These are phyloP conservation scores for Ferdinandea cuprea DNA, from an alignment of 2,888 invertebrate species.

Conservation along the genomic window DNA sequence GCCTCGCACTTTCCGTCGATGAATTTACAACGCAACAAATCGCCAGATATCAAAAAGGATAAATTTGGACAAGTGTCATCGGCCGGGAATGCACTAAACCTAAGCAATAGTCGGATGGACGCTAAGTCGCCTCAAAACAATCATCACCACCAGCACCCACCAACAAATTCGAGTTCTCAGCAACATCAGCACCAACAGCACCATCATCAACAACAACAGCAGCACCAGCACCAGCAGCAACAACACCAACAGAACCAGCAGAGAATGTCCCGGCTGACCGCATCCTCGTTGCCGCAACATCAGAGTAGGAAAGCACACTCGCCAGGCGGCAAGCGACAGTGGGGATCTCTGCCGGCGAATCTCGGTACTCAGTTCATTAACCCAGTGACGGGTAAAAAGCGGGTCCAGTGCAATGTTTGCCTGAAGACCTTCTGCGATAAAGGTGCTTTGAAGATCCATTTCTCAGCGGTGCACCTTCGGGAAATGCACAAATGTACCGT, in stretches of 20 bases:
- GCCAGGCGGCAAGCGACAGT: conserved; percentile 88
- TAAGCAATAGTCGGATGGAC: conserved; percentile 84
- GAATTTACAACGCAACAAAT: conserved; percentile 74
- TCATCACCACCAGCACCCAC: conserved; percentile 73
- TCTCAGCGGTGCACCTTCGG: conserved; percentile 98
- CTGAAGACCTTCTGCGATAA: conserved; percentile 99
- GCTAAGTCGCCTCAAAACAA: conserved; percentile 58
- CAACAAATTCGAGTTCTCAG: conserved; percentile 64
- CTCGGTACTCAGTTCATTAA: conserved; percentile 95
- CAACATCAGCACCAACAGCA: conserved; percentile 73
- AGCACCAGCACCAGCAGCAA: conserved; percentile 64
- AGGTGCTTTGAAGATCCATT: conserved; percentile 99
- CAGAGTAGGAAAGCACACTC: conserved; percentile 80
- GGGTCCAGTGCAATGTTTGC: conserved; percentile 99
- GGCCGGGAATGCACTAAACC: conserved; percentile 85
- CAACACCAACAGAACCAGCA: conserved; percentile 76
- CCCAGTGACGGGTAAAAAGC: conserved; percentile 96
- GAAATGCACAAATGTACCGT: conserved; percentile 99
- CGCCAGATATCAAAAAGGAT: conserved; percentile 76
- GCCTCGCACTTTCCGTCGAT: conserved; percentile 84
- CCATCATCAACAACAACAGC: conserved; percentile 77
- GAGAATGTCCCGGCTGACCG: conserved; percentile 76
- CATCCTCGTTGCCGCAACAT: conserved; percentile 57
- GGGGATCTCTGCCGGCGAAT: conserved; percentile 91
- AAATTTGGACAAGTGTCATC: conserved; percentile 50